Conservation (phyloP, 2,113 vertebrate genomes). For the Maccullochella peelii region DNA sequence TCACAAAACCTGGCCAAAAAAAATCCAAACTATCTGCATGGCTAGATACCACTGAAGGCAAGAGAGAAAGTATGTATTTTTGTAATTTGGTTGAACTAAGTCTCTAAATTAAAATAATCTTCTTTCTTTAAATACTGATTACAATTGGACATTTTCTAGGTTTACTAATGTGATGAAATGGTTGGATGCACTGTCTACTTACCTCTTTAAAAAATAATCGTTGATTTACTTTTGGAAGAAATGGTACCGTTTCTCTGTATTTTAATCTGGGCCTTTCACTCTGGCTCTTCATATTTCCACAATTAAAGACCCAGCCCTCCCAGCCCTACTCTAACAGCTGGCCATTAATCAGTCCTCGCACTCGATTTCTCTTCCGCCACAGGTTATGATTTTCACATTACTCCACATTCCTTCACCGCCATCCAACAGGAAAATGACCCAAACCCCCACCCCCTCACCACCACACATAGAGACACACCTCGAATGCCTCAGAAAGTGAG, state of each 20-base stretch:
- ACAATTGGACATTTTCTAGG: neutral
- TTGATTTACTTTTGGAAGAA: constrained; percentile 5
- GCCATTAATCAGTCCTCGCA: constrained; percentile 70
- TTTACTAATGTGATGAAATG: neutral
- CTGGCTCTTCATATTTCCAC: constrained; percentile 64
- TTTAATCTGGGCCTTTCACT: constrained; percentile 44
- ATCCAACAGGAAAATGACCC: constrained; percentile 61
- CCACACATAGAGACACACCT: constrained; percentile 6
- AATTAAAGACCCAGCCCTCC: constrained; percentile 60
- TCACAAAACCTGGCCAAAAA: neutral
- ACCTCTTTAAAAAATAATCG: constrained; percentile 21
- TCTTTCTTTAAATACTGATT: constrained; percentile 3
- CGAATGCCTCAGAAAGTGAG: constrained; percentile 5
- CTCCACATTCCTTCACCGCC: constrained; percentile 44
- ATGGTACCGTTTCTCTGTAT: constrained; percentile 8
- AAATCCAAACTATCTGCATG: neutral
- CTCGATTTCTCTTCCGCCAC: constrained; percentile 69
- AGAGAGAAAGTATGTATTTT: neutral
- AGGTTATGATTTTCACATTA: constrained; percentile 78
- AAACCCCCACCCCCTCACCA: neutral
- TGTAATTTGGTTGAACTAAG: neutral
- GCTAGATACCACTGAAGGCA: neutral
- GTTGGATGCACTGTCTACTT: neutral
- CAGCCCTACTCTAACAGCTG: constrained; percentile 59
- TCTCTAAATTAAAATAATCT: neutral